Conservation (phyloP, 2,888 invertebrate species). For the Acrocyrtus sp. region DNA sequence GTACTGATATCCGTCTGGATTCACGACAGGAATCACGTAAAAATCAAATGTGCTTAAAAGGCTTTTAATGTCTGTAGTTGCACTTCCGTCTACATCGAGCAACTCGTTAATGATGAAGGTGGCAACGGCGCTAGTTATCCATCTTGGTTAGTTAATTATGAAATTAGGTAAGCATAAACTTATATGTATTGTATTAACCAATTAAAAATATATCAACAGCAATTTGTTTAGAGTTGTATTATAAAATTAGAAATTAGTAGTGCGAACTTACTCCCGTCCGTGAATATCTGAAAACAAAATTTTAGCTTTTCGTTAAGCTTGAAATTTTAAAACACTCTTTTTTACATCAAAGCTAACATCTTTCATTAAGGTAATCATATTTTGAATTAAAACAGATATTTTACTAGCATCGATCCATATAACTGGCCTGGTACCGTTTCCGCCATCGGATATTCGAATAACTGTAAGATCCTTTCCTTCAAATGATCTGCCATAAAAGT, state of each 20-base stretch:
- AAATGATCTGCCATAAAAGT: slow-evolving; percentile 72
- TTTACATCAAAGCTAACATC: not conserved
- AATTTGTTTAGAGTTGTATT: too few species aligned
- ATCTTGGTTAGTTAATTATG: too few species aligned
- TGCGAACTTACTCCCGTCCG: slow-evolving; percentile 56
- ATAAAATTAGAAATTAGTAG: too few species aligned
- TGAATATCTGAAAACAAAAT: slow-evolving; percentile 52
- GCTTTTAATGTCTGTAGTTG: slow-evolving; percentile 68
- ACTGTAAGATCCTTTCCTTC: slow-evolving; percentile 68
- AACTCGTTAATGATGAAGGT: slow-evolving; percentile 78
- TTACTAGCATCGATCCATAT: slow-evolving; percentile 67
- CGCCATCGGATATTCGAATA: slow-evolving; percentile 62
- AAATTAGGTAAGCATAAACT: too few species aligned
- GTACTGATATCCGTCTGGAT: slow-evolving; percentile 72
- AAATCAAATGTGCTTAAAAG: slow-evolving; percentile 77
- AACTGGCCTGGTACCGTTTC: slow-evolving; percentile 63
- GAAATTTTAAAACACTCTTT: too few species aligned
- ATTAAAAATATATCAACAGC: too few species aligned
- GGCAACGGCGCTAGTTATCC: slow-evolving; percentile 78
- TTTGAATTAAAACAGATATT: not conserved
- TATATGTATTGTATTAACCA: slow-evolving; percentile 83
- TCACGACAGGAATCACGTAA: slow-evolving; percentile 79
- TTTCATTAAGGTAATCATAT: not conserved
- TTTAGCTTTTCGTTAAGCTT: too few species aligned
- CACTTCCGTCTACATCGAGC: slow-evolving; percentile 73